Conservation (phyloP, 2,797 vertebrate genomes). For the Eulemur rubriventer region DNA sequence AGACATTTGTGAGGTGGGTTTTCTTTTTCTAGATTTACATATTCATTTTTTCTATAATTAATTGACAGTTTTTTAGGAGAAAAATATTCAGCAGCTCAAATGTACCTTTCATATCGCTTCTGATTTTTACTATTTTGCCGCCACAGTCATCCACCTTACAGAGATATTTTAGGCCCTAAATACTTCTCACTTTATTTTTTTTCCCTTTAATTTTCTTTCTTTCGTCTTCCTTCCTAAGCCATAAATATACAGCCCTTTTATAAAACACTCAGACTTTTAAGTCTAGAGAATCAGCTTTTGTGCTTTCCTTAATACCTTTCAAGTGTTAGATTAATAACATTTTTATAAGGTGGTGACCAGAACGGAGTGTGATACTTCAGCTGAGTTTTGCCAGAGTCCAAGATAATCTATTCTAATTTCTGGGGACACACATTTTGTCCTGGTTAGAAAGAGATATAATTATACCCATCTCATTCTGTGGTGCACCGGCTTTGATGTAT, state of each 20-base stretch:
- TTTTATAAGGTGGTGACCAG: slow-evolving; percentile 80
- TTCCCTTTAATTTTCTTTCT: not conserved
- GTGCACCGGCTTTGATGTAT: not conserved
- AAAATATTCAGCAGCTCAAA: not conserved
- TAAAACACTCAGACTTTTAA: slow-evolving; percentile 63
- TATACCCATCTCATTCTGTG: not conserved
- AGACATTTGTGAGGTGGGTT: not conserved
- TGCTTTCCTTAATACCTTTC: slow-evolving; percentile 77
- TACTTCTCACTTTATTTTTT: not conserved
- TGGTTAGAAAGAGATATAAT: slow-evolving; percentile 13
- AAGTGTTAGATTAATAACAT: slow-evolving; percentile 78
- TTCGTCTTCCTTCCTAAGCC: slow-evolving; percentile 55
- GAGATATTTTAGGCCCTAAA: not conserved
- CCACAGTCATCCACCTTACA: not conserved
- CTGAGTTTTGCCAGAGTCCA: slow-evolving; percentile 62
- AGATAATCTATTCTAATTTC: slow-evolving; percentile 76
- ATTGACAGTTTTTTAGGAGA: not conserved
- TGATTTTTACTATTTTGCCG: not conserved
- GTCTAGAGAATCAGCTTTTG: slow-evolving; percentile 59
- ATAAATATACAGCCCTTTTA: slow-evolving; percentile 65
- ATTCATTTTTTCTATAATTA: not conserved
- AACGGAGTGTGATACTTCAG: slow-evolving; percentile 46
- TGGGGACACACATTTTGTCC: slow-evolving; percentile 42
- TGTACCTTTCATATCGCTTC: not conserved
- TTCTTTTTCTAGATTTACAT: not conserved